Conservation (phyloP, 1,140 invertebrate species). For the Meteorus sp. region DNA sequence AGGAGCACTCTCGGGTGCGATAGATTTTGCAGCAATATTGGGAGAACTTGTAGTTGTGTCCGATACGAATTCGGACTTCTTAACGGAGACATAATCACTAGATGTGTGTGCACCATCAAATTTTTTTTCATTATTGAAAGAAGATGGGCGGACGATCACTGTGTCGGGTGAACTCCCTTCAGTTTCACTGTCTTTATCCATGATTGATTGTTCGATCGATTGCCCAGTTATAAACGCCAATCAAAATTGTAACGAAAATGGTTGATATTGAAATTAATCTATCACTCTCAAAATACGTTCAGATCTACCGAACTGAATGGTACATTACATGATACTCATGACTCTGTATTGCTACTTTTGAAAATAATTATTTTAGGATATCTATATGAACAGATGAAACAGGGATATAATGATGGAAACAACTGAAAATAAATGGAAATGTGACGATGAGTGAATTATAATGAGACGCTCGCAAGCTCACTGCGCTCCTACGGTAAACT, state of each 20-base stretch:
- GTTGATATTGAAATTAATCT: constrained; percentile 1
- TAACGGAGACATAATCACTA: constrained; percentile 36
- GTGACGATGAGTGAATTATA: constrained; percentile 16
- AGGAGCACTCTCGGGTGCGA: neutral
- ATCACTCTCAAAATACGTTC: too few relatives aligned
- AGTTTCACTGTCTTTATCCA: constrained; percentile 45
- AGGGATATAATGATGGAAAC: neutral
- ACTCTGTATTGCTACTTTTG: too few relatives aligned
- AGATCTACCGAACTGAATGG: too few relatives aligned
- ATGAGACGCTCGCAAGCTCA: constrained; percentile 30
- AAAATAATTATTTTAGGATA: too few relatives aligned
- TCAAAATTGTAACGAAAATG: constrained; percentile 24
- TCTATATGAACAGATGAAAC: too few relatives aligned
- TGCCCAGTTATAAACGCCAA: constrained; percentile 20
- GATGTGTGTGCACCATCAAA: constrained; percentile 28
- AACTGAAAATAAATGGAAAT: constrained; percentile 9
- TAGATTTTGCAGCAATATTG: neutral
- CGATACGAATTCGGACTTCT: constrained; percentile 47
- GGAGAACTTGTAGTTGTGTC: constrained; percentile 36
- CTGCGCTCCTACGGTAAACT: constrained; percentile 36
- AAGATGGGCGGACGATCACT: constrained; percentile 42
- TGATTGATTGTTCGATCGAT: constrained; percentile 19
- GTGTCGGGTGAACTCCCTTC: constrained; percentile 46
- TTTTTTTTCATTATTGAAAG: constrained; percentile 41
- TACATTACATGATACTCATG: too few relatives aligned